Percentiles rank a stretch among this genome's conserved stretches.
Evolutionary conservation across 2,113 vertebrate species (phyloP).

Genomic region (Trematomus loennbergii): DNA sequence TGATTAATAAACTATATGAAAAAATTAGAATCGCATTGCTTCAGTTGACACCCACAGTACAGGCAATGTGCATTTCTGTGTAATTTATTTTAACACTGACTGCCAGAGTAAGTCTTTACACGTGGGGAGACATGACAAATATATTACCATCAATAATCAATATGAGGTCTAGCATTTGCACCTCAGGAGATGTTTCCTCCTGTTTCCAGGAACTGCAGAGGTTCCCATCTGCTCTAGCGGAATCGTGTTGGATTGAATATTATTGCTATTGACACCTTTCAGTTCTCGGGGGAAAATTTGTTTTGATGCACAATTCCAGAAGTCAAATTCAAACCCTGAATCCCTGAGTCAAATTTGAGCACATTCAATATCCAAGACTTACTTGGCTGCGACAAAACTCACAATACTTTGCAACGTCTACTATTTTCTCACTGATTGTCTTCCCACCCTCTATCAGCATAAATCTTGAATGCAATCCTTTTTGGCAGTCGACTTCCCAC

Average conservation of each 20-base stretch:
- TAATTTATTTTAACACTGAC: constrained; percentile 39
- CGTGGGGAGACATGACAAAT: constrained; percentile 28
- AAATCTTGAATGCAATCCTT: constrained; percentile 42
- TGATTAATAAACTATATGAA: constrained; percentile 25
- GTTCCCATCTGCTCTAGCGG: constrained; percentile 41
- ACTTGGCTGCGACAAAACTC: constrained; percentile 31
- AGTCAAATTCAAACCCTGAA: constrained; percentile 29
- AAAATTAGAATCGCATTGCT: constrained; percentile 9
- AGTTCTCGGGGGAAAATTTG: constrained; percentile 35
- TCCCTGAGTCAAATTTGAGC: constrained; percentile 12
- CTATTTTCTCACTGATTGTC: constrained; percentile 54
- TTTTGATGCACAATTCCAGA: constrained; percentile 42
- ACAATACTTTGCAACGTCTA: constrained; percentile 42
- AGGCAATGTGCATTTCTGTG: not conserved
- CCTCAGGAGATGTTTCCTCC: constrained; percentile 10
- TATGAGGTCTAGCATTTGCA: constrained; percentile 17
- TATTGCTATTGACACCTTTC: constrained; percentile 3
- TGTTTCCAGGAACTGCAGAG: constrained; percentile 38
- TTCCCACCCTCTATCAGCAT: constrained; percentile 51
- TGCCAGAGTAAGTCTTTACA: constrained; percentile 27
- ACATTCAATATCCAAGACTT: constrained; percentile 27
- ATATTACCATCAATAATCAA: constrained; percentile 54
- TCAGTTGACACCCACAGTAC: not conserved
- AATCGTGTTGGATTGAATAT: constrained; percentile 18
- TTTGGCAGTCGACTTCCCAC: constrained; percentile 42